Conservation (phyloP, 2,888 invertebrate genomes). For the Thera obeliscata region DNA sequence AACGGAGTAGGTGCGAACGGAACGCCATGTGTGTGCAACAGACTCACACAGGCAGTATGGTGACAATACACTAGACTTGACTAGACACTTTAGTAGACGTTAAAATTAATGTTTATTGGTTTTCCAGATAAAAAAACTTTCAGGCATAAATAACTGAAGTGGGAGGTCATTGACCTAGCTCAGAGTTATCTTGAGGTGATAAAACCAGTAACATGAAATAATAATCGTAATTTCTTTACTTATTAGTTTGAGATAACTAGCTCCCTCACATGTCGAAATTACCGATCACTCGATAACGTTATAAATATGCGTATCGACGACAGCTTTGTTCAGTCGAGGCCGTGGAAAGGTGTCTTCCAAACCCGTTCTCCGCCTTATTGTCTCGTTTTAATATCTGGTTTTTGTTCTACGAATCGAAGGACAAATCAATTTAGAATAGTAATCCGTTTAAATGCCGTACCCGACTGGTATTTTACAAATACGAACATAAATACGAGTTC, state of each 20-base stretch:
- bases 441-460: slow-evolving; percentile 25
- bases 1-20: slow-evolving; percentile 30
- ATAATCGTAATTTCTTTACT: neutral
- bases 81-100: neutral
- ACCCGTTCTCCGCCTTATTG: slow-evolving; percentile 44
- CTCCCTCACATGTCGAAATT: slow-evolving; percentile 25
- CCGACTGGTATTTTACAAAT: slow-evolving; percentile 20
- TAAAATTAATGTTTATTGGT: neutral
- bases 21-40: slow-evolving; percentile 38
- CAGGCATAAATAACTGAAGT: neutral
- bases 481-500: neutral
- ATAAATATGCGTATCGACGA: slow-evolving; percentile 23
- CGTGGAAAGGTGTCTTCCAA: slow-evolving; percentile 52
- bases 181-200: neutral
- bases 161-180: neutral
- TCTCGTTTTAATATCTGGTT: slow-evolving; percentile 39
- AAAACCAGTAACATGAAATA: neutral
- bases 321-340: slow-evolving; percentile 51
- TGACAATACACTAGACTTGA: slow-evolving; percentile 27
- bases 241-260: slow-evolving; percentile 3
- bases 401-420: slow-evolving; percentile 33
- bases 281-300: slow-evolving; percentile 29
- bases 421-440: slow-evolving; percentile 32
- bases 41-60: slow-evolving; percentile 44
- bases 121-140: neutral